Evolutionary conservation across 2,888 invertebrate genomes (phyloP), one percentile per base, ranked within the genome.

Genomic region (Drosophila neoperkinsi): DNA sequence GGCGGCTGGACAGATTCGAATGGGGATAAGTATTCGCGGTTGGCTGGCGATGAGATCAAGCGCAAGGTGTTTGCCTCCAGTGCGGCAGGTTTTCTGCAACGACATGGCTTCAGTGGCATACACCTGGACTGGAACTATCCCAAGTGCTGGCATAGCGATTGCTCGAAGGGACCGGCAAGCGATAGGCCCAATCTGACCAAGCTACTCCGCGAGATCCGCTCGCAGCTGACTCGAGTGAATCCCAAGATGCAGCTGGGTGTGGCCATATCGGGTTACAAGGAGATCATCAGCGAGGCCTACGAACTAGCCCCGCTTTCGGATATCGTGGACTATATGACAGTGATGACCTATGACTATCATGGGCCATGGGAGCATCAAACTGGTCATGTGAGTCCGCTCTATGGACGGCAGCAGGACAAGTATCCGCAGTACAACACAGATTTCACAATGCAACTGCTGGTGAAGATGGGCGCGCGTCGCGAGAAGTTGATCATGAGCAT

Each of bases 1-100:
- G 99, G 99, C n/a, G 99, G 99, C 1, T 99, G 98, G 98, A 98
- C 97, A 0, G 98, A 98, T 92, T 98, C 98, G 0, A 95, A 96
- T 0, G 97, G 97, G 0, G 96, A 97, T 90, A 98, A 98, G 91
- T 98, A 98, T 90, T 97, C 97, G 0, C 95, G 96, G 18, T 92
- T 98, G 33, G 97, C 97, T 0, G 95, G 95, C 50, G 95, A 96
- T 70, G 94, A 95, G 7, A 94, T 95, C 0, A 94, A 95, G 7
- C 94, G 97, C 18, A 94, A 95, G 36, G 95, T 95, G 57, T 98
- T 98, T 88, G 95, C 96, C 4, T 94, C 95, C 3, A 95, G 96
- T 64, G 94, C 95, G 0, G 94, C 97, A 2, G 94, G 95, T 28
- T 98, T 97, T 91, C 92, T 98, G 41, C 94, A 95, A 21, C 95